phyloP scores from a whole-genome alignment of 2,888 invertebrate genomes.

The Osmoderma eremita region DNA sequence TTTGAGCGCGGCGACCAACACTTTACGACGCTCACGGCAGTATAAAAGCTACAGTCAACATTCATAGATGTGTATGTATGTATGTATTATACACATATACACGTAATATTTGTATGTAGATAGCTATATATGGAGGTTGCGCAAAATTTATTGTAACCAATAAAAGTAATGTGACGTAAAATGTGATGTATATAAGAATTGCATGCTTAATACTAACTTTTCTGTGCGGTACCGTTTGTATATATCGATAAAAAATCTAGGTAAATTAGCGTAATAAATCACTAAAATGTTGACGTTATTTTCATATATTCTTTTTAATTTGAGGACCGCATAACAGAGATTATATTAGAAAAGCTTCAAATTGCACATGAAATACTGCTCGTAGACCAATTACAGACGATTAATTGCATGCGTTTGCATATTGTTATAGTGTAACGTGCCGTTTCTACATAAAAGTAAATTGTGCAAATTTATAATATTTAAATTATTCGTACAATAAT shows the following conservation, averaged over 20 bases:
- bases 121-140: not conserved
- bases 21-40: conserved; percentile 39
- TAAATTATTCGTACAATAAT: no score
- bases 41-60: conserved; percentile 9
- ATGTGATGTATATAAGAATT: conserved; percentile 21
- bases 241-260: conserved; percentile 13
- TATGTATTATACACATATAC: conserved; percentile 7
- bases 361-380: no score
- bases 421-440: no score
- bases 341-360: no score
- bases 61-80: not conserved
- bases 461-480: no score
- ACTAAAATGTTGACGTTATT: conserved; percentile 10
- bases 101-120: conserved; percentile 2
- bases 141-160: conserved; percentile 27
- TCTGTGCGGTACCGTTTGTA: not conserved
- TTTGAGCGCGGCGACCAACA: conserved; percentile 46
- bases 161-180: conserved; percentile 23
- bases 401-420: no score
- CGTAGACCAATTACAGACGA: no score
- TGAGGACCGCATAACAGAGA: no score
- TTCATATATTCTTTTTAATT: not conserved
- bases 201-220: conserved; percentile 12
- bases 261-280: conserved; percentile 23
- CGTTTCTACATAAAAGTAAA: no score